phyloP scores from a whole-genome alignment of 2,888 invertebrate species.

The Lampropteryx suffumata region DNA sequence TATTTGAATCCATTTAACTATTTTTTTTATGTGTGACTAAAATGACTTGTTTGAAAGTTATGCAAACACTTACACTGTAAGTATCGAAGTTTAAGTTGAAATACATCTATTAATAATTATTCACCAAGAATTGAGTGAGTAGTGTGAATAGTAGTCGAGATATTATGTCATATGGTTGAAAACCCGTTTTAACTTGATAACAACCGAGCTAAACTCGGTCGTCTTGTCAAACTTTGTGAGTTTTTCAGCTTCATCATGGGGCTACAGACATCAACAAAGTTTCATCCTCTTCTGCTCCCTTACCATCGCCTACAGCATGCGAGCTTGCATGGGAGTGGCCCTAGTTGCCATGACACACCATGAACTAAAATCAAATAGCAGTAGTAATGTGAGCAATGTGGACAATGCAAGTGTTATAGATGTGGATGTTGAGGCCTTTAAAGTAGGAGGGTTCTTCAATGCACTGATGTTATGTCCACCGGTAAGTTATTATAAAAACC shows the following conservation, averaged over 20 bases:
- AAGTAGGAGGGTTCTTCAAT: slow-evolving; percentile 43
- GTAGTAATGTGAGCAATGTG: background rate
- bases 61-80: too few relatives aligned
- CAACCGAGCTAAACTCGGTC: too few relatives aligned
- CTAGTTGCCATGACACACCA: slow-evolving; percentile 84
- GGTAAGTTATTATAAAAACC: slow-evolving; percentile 50
- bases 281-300: slow-evolving; percentile 81
- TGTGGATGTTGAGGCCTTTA: slow-evolving; percentile 29
- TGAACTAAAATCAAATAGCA: slow-evolving; percentile 6
- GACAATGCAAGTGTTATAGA: background rate
- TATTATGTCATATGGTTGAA: too few relatives aligned
- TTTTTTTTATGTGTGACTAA: too few relatives aligned
- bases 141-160: too few relatives aligned
- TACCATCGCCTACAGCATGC: slow-evolving; percentile 83
- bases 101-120: too few relatives aligned
- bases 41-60: too few relatives aligned
- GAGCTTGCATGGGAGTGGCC: slow-evolving; percentile 85
- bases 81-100: too few relatives aligned
- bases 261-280: slow-evolving; percentile 83
- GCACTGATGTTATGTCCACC: slow-evolving; percentile 53
- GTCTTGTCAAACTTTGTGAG: background rate
- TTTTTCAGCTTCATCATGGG: slow-evolving; percentile 53
- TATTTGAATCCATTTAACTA: too few relatives aligned
- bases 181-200: too few relatives aligned
- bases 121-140: too few relatives aligned